A percentile compares a stretch with the other conserved stretches of the same genome.
Conservation (phyloP, 2,113 vertebrate species). For the Motacilla tschutschensis region DNA sequence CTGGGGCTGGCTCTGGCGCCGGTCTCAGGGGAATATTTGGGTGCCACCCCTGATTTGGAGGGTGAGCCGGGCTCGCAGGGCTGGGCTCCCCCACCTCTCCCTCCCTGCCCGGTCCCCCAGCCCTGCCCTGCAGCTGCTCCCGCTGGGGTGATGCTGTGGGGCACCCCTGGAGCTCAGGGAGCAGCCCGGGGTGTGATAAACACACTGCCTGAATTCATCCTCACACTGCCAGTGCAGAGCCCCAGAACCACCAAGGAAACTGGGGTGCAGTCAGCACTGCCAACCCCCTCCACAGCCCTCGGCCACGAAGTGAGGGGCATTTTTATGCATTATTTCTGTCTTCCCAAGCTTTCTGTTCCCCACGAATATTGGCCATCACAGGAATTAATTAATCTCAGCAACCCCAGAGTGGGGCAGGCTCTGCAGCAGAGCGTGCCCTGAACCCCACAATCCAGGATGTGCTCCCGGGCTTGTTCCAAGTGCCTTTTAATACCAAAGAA, state of each 20-base stretch:
- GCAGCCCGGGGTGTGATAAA: neutral
- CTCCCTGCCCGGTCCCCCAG: neutral
- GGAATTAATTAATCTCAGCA: conserved; percentile 65
- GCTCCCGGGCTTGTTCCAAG: conserved; percentile 79
- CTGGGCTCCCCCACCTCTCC: neutral
- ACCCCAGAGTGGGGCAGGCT: conserved; percentile 78
- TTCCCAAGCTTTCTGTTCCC: neutral
- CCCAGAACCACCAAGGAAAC: neutral
- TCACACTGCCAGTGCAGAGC: fast-evolving
- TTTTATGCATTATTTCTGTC: neutral
- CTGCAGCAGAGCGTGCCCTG: conserved; percentile 80
- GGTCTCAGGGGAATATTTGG: neutral
- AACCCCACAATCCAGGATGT: conserved; percentile 83
- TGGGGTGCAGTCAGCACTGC: neutral
- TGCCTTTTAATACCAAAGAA: conserved; percentile 92
- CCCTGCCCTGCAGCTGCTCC: neutral
- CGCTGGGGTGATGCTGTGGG: neutral
- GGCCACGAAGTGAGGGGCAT: fast-evolving
- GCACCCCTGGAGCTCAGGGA: fast-evolving
- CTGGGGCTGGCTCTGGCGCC: neutral
- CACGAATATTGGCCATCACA: conserved; percentile 26
- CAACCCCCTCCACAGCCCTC: neutral
- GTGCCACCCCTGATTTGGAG: neutral
- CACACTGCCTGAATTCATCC: fast-evolving
- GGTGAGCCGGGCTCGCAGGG: fast-evolving